Conservation (phyloP, 2,888 invertebrate species). For the Brassicogethes aeneus region DNA sequence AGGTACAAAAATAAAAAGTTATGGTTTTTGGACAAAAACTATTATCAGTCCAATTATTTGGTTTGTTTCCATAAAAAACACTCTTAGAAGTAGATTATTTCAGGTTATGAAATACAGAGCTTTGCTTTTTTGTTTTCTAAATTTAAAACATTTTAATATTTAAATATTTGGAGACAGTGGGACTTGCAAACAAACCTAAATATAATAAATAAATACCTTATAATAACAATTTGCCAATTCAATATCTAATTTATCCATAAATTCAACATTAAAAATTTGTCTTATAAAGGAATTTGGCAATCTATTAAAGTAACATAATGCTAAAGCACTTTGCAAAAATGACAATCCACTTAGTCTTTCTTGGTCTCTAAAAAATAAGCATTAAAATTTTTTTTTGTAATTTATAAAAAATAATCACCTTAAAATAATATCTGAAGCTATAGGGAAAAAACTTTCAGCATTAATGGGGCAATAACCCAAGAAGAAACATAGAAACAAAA, state of each 20-base stretch:
- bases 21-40: no score
- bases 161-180: no score
- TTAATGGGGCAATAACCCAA: constrained; percentile 44
- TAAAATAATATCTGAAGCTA: constrained; percentile 38
- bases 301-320: constrained; percentile 46
- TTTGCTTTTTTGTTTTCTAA: no score
- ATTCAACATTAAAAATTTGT: constrained; percentile 49
- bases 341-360: constrained; percentile 45
- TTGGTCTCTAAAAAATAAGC: constrained; percentile 43
- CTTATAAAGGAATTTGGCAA: constrained; percentile 45
- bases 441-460: constrained; percentile 34
- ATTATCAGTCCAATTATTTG: no score
- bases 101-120: no score
- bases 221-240: constrained; percentile 49
- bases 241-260: constrained; percentile 49
- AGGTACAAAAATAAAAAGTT: no score
- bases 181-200: no score
- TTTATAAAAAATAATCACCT: constrained; percentile 30
- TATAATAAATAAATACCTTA: constrained; percentile 41
- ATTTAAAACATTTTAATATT: no score
- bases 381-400: background rate
- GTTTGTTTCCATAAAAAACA: no score
- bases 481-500: constrained; percentile 43
- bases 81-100: no score
- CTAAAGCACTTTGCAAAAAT: constrained; percentile 45